Conservation (phyloP, 2,113 vertebrate genomes). For the Opisthocomus hoazin region DNA sequence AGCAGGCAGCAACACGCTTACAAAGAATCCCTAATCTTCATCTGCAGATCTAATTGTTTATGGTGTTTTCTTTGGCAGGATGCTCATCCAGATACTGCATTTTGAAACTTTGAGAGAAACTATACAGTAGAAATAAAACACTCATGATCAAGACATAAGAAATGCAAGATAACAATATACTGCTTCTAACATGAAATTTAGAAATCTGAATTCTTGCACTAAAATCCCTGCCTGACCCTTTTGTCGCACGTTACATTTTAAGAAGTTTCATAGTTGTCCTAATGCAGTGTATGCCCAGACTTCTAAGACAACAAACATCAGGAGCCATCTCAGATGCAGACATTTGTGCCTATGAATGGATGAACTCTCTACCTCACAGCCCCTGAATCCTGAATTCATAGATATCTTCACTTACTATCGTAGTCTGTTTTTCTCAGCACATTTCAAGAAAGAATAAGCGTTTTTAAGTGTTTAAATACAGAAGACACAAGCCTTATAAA, state of each 20-base stretch:
- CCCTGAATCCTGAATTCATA: neutral
- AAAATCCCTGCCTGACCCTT: neutral
- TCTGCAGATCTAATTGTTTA: neutral
- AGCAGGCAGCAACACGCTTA: neutral
- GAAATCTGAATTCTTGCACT: accelerated
- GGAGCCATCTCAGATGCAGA: neutral
- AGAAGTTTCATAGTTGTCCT: neutral
- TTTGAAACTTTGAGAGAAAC: neutral
- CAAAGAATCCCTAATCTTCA: neutral
- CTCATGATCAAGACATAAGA: neutral
- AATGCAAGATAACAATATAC: neutral
- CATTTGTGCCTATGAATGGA: accelerated
- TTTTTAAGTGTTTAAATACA: neutral
- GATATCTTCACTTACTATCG: neutral
- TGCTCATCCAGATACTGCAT: neutral
- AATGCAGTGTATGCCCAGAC: neutral
- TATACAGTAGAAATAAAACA: neutral
- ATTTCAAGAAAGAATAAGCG: neutral
- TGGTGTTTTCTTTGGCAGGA: neutral
- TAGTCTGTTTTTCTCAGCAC: neutral
- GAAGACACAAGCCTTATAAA: too few relatives aligned
- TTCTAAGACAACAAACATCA: accelerated
- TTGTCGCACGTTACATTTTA: accelerated
- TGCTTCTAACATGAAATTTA: neutral
- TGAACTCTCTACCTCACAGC: neutral